A percentile compares a stretch with the other conserved stretches of the same genome.
These are phyloP conservation scores for Calameuta pallipes DNA, from an alignment of 2,888 invertebrate genomes.

Conservation along the genomic window DNA sequence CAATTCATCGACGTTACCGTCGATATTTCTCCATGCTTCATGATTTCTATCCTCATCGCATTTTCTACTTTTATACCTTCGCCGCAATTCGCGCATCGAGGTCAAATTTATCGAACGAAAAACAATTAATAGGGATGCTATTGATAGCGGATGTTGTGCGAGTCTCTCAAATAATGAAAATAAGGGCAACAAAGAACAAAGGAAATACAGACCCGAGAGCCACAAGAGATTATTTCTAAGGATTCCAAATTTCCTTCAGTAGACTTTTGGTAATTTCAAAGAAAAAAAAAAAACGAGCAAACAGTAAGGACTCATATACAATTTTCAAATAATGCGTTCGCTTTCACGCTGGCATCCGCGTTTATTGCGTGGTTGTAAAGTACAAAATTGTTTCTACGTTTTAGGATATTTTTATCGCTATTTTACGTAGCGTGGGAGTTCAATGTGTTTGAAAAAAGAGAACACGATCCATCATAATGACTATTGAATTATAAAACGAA, in stretches of 20 bases:
- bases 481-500: neutral
- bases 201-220: neutral
- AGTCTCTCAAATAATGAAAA: neutral
- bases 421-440: conserved; percentile 13
- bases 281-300: neutral
- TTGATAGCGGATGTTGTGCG: neutral
- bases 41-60: conserved; percentile 39
- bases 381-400: conserved; percentile 57
- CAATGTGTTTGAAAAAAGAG: neutral
- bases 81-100: conserved; percentile 16
- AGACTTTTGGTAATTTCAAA: neutral
- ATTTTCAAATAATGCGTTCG: conserved; percentile 10
- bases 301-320: neutral
- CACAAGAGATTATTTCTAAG: neutral
- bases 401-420: conserved; percentile 46
- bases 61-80: conserved; percentile 55
- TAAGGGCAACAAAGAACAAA: neutral
- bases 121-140: neutral
- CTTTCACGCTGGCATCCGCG: conserved; percentile 28
- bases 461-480: neutral
- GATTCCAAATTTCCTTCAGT: neutral
- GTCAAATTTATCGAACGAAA: neutral
- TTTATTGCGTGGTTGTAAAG: conserved; percentile 52
- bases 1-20: neutral
- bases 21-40: neutral